Evolutionary conservation across 2,113 vertebrate genomes (phyloP).

Genomic region (Rattus rattus): DNA sequence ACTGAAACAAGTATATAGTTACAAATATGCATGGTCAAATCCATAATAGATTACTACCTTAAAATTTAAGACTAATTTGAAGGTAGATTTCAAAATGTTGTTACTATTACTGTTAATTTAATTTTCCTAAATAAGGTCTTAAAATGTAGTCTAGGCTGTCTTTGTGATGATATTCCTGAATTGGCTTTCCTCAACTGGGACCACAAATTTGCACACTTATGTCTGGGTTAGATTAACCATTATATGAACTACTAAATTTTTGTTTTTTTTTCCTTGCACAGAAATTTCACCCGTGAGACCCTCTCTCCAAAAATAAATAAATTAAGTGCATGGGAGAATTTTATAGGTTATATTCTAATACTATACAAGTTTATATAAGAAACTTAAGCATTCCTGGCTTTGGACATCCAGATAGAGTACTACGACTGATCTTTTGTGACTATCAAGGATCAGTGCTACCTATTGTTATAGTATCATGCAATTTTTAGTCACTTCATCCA

Average conservation of each 20-base stretch:
- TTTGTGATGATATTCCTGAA: not conserved
- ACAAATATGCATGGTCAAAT: not conserved
- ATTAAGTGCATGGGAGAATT: not conserved
- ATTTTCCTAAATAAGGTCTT: not conserved
- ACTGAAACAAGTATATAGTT: not conserved
- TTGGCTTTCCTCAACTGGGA: not conserved
- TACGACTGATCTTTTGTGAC: not conserved
- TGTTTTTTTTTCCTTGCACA: not conserved
- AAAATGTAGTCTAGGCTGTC: not conserved
- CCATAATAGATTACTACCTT: not conserved
- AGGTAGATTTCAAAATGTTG: not conserved
- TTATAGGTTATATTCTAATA: not conserved
- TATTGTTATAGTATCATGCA: not conserved
- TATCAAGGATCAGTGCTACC: not conserved
- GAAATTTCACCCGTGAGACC: not conserved
- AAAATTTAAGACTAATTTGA: slow-evolving; percentile 3
- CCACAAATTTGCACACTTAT: not conserved
- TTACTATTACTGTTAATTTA: not conserved
- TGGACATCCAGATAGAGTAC: not conserved
- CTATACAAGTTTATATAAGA: not conserved
- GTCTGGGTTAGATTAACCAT: not conserved
- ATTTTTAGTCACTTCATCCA: slow-evolving; percentile 14
- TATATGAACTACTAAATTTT: not conserved
- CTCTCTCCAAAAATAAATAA: not conserved
- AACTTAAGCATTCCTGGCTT: not conserved